Evolutionary conservation across 2,113 vertebrate species (phyloP).

Genomic region (Misgurnus mizolepis): DNA sequence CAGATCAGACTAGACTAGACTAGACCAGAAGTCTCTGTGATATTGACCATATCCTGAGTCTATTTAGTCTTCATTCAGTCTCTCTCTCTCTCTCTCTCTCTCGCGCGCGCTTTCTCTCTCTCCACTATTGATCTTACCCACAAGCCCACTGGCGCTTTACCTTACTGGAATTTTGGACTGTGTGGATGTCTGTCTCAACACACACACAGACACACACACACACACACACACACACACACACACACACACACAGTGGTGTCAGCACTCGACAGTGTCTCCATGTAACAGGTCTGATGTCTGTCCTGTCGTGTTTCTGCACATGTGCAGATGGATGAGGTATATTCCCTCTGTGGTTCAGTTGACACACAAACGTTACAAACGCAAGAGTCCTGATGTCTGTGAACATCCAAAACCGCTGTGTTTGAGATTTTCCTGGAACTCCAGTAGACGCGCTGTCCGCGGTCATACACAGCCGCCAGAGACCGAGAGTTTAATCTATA

Average conservation of each 20-base stretch:
- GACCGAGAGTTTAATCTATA: too few relatives aligned
- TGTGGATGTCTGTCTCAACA: conserved; percentile 18
- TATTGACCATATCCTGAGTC: conserved; percentile 48
- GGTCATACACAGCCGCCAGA: too few relatives aligned
- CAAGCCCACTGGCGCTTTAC: conserved; percentile 46
- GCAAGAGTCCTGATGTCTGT: too few relatives aligned
- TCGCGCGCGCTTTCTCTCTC: conserved; percentile 29
- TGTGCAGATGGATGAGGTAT: too few relatives aligned
- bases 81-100: conserved; percentile 13
- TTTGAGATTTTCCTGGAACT: too few relatives aligned
- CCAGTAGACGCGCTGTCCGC: too few relatives aligned
- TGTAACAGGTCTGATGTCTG: conserved; percentile 32
- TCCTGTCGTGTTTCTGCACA: not conserved
- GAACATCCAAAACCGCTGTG: too few relatives aligned
- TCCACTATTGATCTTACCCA: conserved; percentile 47
- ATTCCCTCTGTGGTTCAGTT: not conserved
- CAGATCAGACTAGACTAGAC: conserved; percentile 4
- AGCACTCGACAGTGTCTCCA: not conserved
- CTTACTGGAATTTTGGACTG: conserved; percentile 49
- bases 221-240: not conserved
- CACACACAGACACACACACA: not conserved
- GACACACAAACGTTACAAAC: not conserved
- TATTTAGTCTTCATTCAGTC: not conserved
- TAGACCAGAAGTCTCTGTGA: conserved; percentile 51
- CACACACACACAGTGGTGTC: not conserved